Percentiles rank a stretch among this genome's conserved stretches.
These are phyloP conservation scores for Prosapia bicincta DNA, from an alignment of 2,888 invertebrate species.

Conservation along the genomic window DNA sequence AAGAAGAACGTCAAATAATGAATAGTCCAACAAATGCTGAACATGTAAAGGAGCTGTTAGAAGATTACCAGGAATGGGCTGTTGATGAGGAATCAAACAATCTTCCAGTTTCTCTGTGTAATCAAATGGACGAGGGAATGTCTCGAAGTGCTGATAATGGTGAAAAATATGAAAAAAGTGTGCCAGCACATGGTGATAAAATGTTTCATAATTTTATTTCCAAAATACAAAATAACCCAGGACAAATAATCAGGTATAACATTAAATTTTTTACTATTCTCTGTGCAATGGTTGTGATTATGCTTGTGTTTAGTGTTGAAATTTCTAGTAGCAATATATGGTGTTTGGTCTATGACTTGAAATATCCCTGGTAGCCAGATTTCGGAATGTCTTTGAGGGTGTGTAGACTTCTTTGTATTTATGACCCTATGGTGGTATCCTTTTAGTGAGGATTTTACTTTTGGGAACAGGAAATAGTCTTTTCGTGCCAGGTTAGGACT, in stretches of 20 bases:
- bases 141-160: slow-evolving; percentile 33
- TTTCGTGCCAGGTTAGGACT: too few species aligned
- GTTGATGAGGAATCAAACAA: slow-evolving; percentile 43
- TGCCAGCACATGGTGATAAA: slow-evolving; percentile 77
- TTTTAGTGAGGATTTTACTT: too few species aligned
- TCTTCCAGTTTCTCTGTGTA: background rate
- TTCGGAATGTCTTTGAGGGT: too few species aligned
- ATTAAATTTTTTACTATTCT: too few species aligned
- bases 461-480: too few species aligned
- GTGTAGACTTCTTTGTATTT: too few species aligned
- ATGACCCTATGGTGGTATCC: too few species aligned
- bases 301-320: background rate
- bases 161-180: slow-evolving; percentile 75
- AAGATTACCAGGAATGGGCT: slow-evolving; percentile 53
- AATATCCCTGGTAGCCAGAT: too few species aligned
- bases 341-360: too few species aligned
- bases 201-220: slow-evolving; percentile 77
- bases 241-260: slow-evolving; percentile 75
- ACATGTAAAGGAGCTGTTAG: slow-evolving; percentile 59
- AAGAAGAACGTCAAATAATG: slow-evolving; percentile 49
- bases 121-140: slow-evolving; percentile 2
- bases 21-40: slow-evolving; percentile 45
- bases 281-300: background rate
- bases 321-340: too few species aligned
- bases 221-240: slow-evolving; percentile 69